Evolutionary conservation across 2,797 vertebrate genomes (phyloP).

Genomic region (Trachops cirrhosus): DNA sequence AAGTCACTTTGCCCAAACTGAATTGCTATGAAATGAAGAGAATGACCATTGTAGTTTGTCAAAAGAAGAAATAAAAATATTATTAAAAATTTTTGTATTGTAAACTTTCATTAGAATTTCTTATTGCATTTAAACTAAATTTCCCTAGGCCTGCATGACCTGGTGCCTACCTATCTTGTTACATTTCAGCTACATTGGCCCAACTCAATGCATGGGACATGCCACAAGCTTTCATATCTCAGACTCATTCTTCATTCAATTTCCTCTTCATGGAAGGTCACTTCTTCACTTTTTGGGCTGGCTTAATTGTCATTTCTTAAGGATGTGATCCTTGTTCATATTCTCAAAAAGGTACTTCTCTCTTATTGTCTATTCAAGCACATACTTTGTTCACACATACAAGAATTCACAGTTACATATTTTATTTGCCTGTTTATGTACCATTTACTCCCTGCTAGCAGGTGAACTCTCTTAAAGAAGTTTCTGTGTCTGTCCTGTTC

Average conservation of each 20-base stretch:
- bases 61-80: not conserved
- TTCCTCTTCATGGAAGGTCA: not conserved
- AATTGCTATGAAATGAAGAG: not conserved
- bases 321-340: not conserved
- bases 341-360: not conserved
- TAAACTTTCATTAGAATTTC: not conserved
- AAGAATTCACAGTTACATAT: not conserved
- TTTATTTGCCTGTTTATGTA: not conserved
- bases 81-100: not conserved
- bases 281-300: not conserved
- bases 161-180: not conserved
- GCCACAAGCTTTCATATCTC: not conserved
- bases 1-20: not conserved
- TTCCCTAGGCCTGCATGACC: not conserved
- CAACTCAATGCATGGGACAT: not conserved
- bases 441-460: not conserved
- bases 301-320: not conserved
- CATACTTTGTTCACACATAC: not conserved
- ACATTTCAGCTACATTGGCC: not conserved
- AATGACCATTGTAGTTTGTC: not conserved
- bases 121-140: not conserved
- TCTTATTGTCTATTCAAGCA: not conserved
- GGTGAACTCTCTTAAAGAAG: not conserved
- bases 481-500: not conserved
- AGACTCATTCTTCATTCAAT: not conserved